Evolutionary conservation across 2,113 vertebrate species (phyloP), one percentile per base, ranked within the genome.

Genomic region (Asarcornis scutulata): DNA sequence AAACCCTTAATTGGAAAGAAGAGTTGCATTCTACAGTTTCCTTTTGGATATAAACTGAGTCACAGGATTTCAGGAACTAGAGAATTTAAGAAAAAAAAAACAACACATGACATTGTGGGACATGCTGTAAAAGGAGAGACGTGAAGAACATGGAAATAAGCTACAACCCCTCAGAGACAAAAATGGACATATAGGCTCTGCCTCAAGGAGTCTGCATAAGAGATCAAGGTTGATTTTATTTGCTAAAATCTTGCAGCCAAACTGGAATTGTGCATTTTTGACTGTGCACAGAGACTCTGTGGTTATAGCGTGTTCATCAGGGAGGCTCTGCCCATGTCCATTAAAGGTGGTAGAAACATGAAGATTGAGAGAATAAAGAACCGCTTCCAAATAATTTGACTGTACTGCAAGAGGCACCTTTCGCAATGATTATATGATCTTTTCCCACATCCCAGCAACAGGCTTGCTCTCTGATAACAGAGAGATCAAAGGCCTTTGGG

Each of bases 401-500:
- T 71, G 55, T 34, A 29, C 21, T 11, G 50, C 56, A 63, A 42
- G 75, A 53, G 26, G 46, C 44, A 68, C 59, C 79, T 81, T 72
- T 1, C 86, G 75, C 62, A 14, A 34, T 0, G 3, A 84, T 63
- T 63, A 82, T 18, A 32, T 1, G 71, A 67, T 72, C 71, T 62
- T 84, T 66, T 52, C n/a, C 78, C 92, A 40, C 68, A 48, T 52
- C 29, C 82, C 58, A 83, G 69, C 73, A 66, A 50, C 56, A 36
- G 76, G 46, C 74, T 63, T 34, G 26, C 53, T 67, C 62, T 13
- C 79, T 36, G 83, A 13, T 78, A 93, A 66, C 74, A 8, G 17
- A 10, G 46, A 90, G 88, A 95, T 97, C 96, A 97, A 97, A 97
- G 83, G 64, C 68, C 86, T 69, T 17, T 7, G 55, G 50, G 90